Conservation (phyloP, 2,888 invertebrate species). For the Chesias legatella region DNA sequence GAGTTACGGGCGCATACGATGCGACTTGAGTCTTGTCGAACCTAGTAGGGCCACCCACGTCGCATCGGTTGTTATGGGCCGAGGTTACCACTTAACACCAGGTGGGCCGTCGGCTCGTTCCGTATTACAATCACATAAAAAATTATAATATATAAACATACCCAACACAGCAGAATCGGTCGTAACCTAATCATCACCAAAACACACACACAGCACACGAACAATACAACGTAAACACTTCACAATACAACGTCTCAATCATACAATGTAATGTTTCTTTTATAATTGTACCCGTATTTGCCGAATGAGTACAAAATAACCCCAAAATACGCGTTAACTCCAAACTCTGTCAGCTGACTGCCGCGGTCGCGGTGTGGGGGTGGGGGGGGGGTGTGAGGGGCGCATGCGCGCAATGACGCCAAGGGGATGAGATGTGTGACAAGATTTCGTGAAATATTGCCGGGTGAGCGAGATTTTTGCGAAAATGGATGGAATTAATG, state of each 20-base stretch:
- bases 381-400: too few relatives aligned
- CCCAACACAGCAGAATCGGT: too few relatives aligned
- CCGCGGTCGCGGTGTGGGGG: conserved; percentile 10
- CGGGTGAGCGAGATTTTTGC: conserved; percentile 27
- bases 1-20: too few relatives aligned
- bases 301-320: conserved; percentile 8
- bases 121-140: too few relatives aligned
- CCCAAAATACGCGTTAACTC: conserved; percentile 13
- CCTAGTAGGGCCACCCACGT: too few relatives aligned
- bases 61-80: too few relatives aligned
- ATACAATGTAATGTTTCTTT: not conserved
- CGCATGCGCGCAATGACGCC: conserved; percentile 50
- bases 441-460: conserved; percentile 28
- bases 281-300: conserved; percentile 19
- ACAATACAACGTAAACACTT: conserved; percentile 10
- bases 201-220: not conserved
- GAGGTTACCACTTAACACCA: too few relatives aligned
- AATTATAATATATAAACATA: too few relatives aligned
- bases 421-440: conserved; percentile 28
- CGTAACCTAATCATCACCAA: too few relatives aligned
- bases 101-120: too few relatives aligned
- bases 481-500: conserved; percentile 12
- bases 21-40: too few relatives aligned
- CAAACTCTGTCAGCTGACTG: conserved; percentile 59
- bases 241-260: not conserved